These are phyloP conservation scores for Hiodon tergisus DNA, from an alignment of 2,113 vertebrate species.

Conservation along the genomic window DNA sequence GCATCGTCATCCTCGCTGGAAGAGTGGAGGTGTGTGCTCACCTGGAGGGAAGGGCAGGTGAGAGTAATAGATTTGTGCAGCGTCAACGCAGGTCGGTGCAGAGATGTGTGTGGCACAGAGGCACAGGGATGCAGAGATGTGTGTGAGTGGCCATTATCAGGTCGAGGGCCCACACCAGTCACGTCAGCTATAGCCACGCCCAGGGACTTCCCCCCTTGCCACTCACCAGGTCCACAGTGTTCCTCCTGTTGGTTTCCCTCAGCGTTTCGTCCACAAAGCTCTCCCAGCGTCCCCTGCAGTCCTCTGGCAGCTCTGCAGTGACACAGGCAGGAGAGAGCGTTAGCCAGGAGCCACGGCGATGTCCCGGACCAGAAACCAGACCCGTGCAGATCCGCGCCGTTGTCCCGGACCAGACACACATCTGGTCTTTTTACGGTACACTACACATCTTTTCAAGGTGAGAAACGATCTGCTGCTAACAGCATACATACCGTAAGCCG, in stretches of 20 bases:
- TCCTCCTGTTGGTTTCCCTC: conserved; percentile 85
- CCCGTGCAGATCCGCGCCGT: too few species aligned
- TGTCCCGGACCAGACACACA: too few species aligned
- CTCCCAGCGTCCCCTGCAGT: conserved; percentile 91
- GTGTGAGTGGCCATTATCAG: conserved; percentile 1
- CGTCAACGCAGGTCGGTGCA: background rate
- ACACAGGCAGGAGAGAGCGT: background rate
- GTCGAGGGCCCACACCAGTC: too few species aligned
- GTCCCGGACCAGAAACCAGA: too few species aligned
- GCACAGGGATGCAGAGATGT: background rate
- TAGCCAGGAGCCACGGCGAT: too few species aligned
- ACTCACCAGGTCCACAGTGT: conserved; percentile 88
- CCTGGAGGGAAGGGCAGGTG: conserved; percentile 55
- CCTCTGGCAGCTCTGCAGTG: conserved; percentile 79
- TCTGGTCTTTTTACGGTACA: too few species aligned
- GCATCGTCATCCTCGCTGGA: conserved; percentile 93
- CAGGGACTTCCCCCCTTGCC: too few species aligned
- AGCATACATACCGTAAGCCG: too few species aligned
- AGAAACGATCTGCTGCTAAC: too few species aligned
- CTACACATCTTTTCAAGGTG: too few species aligned
- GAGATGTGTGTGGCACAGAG: too few species aligned
- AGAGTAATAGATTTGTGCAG: background rate
- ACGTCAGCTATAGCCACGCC: too few species aligned
- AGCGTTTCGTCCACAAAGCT: conserved; percentile 89
- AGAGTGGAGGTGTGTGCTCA: conserved; percentile 90